Evolutionary conservation across 1,140 invertebrate species (phyloP), one percentile per base, ranked within the genome.

Genomic region (Drosophila truncata): DNA sequence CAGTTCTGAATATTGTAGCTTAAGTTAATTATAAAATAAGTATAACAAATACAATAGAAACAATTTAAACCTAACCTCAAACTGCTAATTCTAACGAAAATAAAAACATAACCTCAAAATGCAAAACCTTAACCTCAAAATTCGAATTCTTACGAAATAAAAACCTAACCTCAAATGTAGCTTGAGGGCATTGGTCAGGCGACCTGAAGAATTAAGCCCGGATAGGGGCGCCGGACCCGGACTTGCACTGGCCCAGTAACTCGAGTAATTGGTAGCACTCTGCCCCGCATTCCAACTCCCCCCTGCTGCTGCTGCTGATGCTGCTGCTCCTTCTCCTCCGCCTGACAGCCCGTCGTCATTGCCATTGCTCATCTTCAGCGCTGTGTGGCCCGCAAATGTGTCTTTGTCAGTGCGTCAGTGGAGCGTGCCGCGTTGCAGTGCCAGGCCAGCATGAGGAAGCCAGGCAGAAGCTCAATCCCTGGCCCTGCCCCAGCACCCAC

Each of bases 371-470:
- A 75, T 75, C 70, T 57, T 75, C 49, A 75, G 60, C 58, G 41
- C 31, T 54, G 72, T 60, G 52, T 41, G 47, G 65, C 49, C 79
- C 79, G 61, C 62, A 75, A 85, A 86, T 86, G 82, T 82, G 83
- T 87, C 83, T 86, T 86, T 86, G 83, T 86, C 83, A 86, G 57
- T 87, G 83, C 83, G 79, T 76, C 83, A 87, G 70, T 86, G 71
- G 63, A 87, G 82, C 83, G 79, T 86, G 71, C 59, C 60, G 60
- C 58, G 42, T 58, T 76, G 70, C 70, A 80, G 52, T 62, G 41
- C 18, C 59, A 52, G 61, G 54, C 59, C 58, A 66, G 62, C 47
- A 47, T 31, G 62, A 10, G 35, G 20, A 39, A 31, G 29, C 49
- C 49, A 46, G 7, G 33, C 20, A 52, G 37, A 37, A n/a, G 31